phyloP scores from a whole-genome alignment of 1,140 invertebrate species.

The Aphelenchoides avenae region DNA sequence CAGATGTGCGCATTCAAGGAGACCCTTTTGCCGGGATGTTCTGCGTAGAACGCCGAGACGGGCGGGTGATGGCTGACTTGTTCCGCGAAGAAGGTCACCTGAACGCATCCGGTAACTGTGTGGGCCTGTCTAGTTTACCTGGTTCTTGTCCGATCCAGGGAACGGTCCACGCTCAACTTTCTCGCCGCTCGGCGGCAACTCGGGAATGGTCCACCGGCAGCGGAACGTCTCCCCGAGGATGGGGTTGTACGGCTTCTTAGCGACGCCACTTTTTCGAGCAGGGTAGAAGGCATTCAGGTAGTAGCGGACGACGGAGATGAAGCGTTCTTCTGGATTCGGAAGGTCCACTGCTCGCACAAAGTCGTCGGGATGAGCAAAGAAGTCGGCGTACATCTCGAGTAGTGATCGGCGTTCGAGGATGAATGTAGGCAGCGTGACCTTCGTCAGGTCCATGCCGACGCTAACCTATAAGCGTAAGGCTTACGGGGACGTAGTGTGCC shows the following conservation, averaged over 20 bases:
- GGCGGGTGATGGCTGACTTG: constrained; percentile 99
- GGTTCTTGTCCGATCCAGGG: constrained; percentile 55
- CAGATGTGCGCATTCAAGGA: constrained; percentile 65
- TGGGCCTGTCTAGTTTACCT: constrained; percentile 17
- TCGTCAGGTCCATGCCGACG: constrained; percentile 66
- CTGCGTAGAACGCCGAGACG: constrained; percentile 65
- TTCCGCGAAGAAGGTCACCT: constrained; percentile 78
- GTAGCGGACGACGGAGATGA: constrained; percentile 61
- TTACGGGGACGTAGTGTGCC: too few species aligned
- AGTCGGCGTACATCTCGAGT: constrained; percentile 66
- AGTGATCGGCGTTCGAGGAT: constrained; percentile 65
- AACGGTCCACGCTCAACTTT: constrained; percentile 47
- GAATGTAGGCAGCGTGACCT: constrained; percentile 65
- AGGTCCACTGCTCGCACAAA: constrained; percentile 42
- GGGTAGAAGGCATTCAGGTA: constrained; percentile 65
- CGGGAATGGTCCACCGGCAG: constrained; percentile 63
- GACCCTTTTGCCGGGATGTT: constrained; percentile 61
- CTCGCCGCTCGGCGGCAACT: constrained; percentile 67
- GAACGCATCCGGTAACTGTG: neutral
- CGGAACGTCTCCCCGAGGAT: constrained; percentile 66
- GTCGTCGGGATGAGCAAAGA: constrained; percentile 63
- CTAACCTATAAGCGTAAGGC: constrained; percentile 62
- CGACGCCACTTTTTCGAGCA: constrained; percentile 64
- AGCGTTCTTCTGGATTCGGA: constrained; percentile 60
- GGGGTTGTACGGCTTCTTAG: constrained; percentile 67